phyloP scores from a whole-genome alignment of 2,888 invertebrate genomes.

The Acanthococcus lagerstroemiae region DNA sequence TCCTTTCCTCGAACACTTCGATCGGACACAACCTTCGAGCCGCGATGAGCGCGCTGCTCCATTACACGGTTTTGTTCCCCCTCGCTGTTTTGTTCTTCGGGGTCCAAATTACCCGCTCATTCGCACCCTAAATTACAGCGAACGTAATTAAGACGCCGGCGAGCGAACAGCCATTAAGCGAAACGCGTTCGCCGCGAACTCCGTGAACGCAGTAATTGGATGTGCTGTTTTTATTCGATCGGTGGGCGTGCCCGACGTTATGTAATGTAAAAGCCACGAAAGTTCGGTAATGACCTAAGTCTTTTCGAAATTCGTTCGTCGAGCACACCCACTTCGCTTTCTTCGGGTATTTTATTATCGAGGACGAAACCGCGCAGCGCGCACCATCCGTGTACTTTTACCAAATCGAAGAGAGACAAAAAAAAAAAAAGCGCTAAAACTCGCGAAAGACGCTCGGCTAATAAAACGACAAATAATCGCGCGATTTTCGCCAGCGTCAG shows the following conservation, averaged over 20 bases:
- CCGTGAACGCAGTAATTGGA: background rate
- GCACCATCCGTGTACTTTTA: no score
- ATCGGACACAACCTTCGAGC: no score
- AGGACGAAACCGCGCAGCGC: background rate
- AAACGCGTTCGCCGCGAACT: background rate
- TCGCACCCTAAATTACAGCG: no score
- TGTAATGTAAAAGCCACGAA: constrained; percentile 19
- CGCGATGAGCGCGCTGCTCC: no score
- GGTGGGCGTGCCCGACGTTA: constrained; percentile 14
- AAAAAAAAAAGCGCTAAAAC: background rate
- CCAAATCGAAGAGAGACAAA: background rate
- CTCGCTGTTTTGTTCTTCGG: no score
- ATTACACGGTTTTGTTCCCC: no score
- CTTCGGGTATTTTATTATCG: background rate
- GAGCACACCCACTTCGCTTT: background rate
- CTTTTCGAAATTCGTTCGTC: constrained; percentile 8
- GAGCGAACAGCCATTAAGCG: background rate
- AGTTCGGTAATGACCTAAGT: constrained; percentile 22
- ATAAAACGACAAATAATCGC: no score
- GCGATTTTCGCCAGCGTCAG: no score
- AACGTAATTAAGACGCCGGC: no score
- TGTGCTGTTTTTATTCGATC: background rate
- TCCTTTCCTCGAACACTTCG: no score
- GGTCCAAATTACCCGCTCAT: no score
- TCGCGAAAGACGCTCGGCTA: no score